Percentiles rank a stretch among this genome's conserved stretches.
phyloP scores from a whole-genome alignment of 2,797 vertebrate genomes.

The Sebastes minor region DNA sequence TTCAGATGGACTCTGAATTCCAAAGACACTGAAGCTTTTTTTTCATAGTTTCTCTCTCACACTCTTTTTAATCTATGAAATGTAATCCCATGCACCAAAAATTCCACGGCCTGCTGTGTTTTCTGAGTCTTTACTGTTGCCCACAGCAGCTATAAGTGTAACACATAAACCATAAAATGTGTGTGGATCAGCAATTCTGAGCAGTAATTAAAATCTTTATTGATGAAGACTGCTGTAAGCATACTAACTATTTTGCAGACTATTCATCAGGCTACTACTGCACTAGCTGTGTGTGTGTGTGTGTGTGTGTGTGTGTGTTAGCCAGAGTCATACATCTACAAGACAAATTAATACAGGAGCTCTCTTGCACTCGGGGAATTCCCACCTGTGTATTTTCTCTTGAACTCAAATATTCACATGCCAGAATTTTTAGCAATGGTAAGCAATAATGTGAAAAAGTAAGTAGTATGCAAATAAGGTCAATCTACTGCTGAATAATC shows the following conservation, averaged over 20 bases:
- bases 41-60: conserved; percentile 1
- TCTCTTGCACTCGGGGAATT: not conserved
- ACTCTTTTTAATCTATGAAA: conserved; percentile 23
- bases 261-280: conserved; percentile 38
- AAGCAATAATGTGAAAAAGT: conserved; percentile 11
- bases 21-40: not conserved
- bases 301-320: not conserved
- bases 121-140: conserved; percentile 16
- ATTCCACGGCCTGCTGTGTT: conserved; percentile 30
- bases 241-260: conserved; percentile 41
- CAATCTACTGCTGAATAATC: not conserved
- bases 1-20: not conserved
- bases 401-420: not conserved
- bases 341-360: conserved; percentile 22
- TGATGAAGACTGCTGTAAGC: conserved; percentile 54
- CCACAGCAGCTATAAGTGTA: conserved; percentile 33
- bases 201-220: conserved; percentile 67
- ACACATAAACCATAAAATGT: conserved; percentile 52
- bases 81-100: conserved; percentile 27
- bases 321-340: conserved; percentile 17
- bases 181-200: conserved; percentile 54
- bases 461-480: conserved; percentile 1
- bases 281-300: not conserved
- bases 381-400: conserved; percentile 2
- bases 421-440: not conserved